These are phyloP conservation scores for Volucella bombylans DNA, from an alignment of 2,888 invertebrate species.

Conservation along the genomic window DNA sequence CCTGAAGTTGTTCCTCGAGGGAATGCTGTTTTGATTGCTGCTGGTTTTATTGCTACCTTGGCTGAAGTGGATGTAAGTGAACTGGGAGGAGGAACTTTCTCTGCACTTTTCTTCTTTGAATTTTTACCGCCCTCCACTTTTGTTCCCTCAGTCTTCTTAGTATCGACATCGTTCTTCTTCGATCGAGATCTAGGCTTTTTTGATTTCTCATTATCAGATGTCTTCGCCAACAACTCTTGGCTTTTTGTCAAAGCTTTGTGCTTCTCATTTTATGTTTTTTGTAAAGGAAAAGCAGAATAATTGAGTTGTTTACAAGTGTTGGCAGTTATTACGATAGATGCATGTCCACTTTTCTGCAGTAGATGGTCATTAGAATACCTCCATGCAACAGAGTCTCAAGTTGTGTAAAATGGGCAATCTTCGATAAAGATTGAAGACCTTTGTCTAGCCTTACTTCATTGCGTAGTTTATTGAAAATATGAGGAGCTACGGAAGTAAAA, in stretches of 20 bases:
- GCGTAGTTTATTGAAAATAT: too few relatives aligned
- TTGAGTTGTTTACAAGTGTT: too few relatives aligned
- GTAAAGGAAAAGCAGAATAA: constrained; percentile 1
- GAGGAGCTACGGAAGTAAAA: too few relatives aligned
- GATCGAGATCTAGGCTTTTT: constrained; percentile 29
- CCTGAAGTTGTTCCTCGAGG: neutral
- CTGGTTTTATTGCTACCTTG: constrained; percentile 18
- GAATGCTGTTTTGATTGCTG: constrained; percentile 41
- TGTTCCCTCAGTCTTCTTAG: constrained; percentile 20
- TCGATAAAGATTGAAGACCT: too few relatives aligned
- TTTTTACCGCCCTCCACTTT: neutral
- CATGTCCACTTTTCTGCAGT: too few relatives aligned
- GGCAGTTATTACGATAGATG: too few relatives aligned
- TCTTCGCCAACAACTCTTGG: too few relatives aligned
- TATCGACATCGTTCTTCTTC: constrained; percentile 14
- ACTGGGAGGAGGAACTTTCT: neutral
- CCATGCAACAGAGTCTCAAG: too few relatives aligned
- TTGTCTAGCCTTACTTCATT: too few relatives aligned
- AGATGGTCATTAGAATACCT: too few relatives aligned
- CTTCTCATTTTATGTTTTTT: constrained; percentile 52
- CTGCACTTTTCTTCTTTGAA: neutral
- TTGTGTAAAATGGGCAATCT: too few relatives aligned
- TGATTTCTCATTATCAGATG: constrained; percentile 45
- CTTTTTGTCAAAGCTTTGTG: constrained; percentile 74
- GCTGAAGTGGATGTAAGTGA: neutral